Conservation (phyloP, 2,797 vertebrate species). For the Hylomyscus alleni region DNA sequence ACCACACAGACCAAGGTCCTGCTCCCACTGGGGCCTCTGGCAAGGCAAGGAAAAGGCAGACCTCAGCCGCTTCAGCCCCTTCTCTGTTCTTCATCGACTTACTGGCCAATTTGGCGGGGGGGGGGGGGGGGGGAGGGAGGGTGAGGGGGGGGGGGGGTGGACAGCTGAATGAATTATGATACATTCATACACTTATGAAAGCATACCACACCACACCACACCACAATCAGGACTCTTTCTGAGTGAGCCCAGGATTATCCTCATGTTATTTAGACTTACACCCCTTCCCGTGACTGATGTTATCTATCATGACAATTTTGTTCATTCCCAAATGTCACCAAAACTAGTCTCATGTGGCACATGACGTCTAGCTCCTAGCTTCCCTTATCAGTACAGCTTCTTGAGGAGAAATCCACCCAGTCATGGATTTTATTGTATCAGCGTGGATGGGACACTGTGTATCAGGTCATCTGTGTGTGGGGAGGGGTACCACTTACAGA, state of each 20-base stretch:
- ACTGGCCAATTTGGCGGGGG: background rate
- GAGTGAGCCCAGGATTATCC: background rate
- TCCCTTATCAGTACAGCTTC: background rate
- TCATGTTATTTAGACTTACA: rapidly evolving
- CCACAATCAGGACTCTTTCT: background rate
- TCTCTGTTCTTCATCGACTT: background rate
- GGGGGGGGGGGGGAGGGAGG: rapidly evolving
- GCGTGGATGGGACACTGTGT: background rate
- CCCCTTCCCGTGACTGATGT: background rate
- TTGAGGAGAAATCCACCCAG: background rate
- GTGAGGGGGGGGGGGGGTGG: no score
- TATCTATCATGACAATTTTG: background rate
- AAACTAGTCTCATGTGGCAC: background rate
- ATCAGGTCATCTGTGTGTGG: rapidly evolving
- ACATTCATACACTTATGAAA: rapidly evolving
- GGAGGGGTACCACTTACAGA: background rate
- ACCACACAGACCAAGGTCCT: background rate
- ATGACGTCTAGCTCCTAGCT: background rate
- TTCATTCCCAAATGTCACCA: background rate
- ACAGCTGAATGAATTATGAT: background rate
- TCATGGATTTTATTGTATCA: background rate
- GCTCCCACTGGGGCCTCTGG: background rate
- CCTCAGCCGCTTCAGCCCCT: background rate
- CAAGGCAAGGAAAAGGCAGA: background rate
- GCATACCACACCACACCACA: no score